Base-by-base conservation (phyloP, 1,140 invertebrate genomes). In the Helicoverpa zea region DNA sequence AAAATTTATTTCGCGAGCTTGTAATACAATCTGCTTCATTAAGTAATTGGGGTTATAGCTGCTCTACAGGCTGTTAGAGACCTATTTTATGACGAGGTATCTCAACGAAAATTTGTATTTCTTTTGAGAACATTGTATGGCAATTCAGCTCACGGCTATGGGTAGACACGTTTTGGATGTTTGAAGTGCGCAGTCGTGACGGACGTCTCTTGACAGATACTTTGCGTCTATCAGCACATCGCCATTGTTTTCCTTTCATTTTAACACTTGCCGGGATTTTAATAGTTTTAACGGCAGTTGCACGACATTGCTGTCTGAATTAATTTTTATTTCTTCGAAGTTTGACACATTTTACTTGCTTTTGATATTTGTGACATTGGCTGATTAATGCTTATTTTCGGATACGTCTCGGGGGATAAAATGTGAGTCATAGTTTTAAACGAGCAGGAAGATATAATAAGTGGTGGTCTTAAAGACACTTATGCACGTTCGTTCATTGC, bases 111-210 rank as follows among this genome's bases (percentile, higher is more conserved):
- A 73, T 35, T 9, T 9, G 5, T n/a, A n/a, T n/a, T 18, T 43
- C 43, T 73, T 73, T 56, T 73, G 47, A 3, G 70, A 73, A 16
- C 52, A 16, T 29, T 70, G 23, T 52, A 49, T 52, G 29, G 12
- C 58, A 56, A 73, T 73, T 73, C 52, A 43, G 70, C n/a, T 56
- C 29, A 16, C n/a, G 52, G 16, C 29, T 35, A 73, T 73, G 70
- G 52, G 52, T 18, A 79, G 54, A 23, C 78, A 79, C 78, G 78
- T 74, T 74, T 80, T 51, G 56, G 18, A 23, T 80, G 68, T 63
- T 64, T 77, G 59, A 64, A 64, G 23, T 47, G 75, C 51, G 47
- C 18, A 30, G 68, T 80, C 70, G 79, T 80, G 79, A 80, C 59
- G 18, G 49, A 52, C 75, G 49, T 29, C 75, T 29, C 75, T 64